Base-by-base conservation (phyloP, 2,888 invertebrate species). In the Ochropleura leucogaster region DNA sequence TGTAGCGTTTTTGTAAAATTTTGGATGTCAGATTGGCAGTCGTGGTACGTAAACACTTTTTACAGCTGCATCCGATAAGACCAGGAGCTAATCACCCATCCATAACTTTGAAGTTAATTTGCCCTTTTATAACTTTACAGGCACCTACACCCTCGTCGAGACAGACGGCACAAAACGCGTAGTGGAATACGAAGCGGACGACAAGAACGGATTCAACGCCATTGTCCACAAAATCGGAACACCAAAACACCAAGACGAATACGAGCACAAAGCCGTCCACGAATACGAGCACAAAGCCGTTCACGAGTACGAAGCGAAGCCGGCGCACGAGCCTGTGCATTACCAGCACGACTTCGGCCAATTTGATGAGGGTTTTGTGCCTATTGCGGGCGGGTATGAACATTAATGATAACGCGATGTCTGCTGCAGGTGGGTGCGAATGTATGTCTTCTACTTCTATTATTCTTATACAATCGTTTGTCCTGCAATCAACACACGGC, bases 201-300 rank as follows among this genome's bases (percentile, higher is more conserved):
- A 97, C 88, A 97, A 97, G 80, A 97, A 97, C 90, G 97, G 97
- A 0, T 97, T 97, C 93, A 97, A 97, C 89, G 97, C 97, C 0
- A 95, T 97, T 47, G 97, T 97, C 0, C 97, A 97, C 92, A 96
- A 94, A 85, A 97, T 97, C 64, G 97, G 97, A 16, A 93, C 92
- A 0, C 96, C 94, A 9, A 93, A 94, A 82, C 93, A 91, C 70
- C 92, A 91, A 55, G 92, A 93, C 8, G 92, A 93, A 47, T 89
- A 83, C 18, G 68, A 80, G n/a, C 62, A 62, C 62, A 53, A 53
- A 14, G 3, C 47, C 30, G 30, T 30, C 30, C 30, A 30, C 47
- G 47, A 12, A 14, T 14, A 47, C 47, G 47, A 47, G 12, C 70
- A 80, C 10, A 87, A 85, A 16, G 87, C 89, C 0, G 89, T 87